Conservation (phyloP, 2,888 invertebrate genomes). For the Oligia strigilis region DNA sequence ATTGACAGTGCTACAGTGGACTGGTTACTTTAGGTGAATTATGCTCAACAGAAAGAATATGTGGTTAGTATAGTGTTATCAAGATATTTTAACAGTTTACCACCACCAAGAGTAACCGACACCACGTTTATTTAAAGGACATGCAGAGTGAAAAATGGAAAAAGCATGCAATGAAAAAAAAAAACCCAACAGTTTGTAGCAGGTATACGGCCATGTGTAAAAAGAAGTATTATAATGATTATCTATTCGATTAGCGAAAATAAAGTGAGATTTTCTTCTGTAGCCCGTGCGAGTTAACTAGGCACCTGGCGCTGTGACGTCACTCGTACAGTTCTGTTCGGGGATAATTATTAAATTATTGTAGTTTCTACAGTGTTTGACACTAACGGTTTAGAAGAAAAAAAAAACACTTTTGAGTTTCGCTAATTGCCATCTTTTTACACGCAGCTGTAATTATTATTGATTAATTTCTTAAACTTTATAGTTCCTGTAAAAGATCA, state of each 20-base stretch:
- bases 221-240: not conserved
- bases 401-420: slow-evolving; percentile 12
- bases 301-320: not conserved
- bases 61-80: slow-evolving; percentile 82
- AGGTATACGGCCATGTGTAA: not conserved
- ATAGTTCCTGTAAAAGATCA: not conserved
- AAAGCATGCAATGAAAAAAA: slow-evolving; percentile 40
- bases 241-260: not conserved
- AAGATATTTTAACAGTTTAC: slow-evolving; percentile 55
- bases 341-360: not conserved
- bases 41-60: slow-evolving; percentile 84
- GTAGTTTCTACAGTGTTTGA: not conserved
- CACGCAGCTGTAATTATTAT: not conserved
- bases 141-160: slow-evolving; percentile 21
- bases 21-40: slow-evolving; percentile 84
- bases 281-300: not conserved
- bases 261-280: not conserved
- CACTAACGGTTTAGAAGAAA: not conserved
- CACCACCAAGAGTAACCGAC: slow-evolving; percentile 77
- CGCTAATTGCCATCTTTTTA: not conserved
- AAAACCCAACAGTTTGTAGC: not conserved
- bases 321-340: not conserved
- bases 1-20: slow-evolving; percentile 72
- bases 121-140: slow-evolving; percentile 38
- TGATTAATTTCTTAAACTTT: not conserved